These are phyloP conservation scores for Momotus momota DNA, from an alignment of 2,797 vertebrate species.

Conservation along the genomic window DNA sequence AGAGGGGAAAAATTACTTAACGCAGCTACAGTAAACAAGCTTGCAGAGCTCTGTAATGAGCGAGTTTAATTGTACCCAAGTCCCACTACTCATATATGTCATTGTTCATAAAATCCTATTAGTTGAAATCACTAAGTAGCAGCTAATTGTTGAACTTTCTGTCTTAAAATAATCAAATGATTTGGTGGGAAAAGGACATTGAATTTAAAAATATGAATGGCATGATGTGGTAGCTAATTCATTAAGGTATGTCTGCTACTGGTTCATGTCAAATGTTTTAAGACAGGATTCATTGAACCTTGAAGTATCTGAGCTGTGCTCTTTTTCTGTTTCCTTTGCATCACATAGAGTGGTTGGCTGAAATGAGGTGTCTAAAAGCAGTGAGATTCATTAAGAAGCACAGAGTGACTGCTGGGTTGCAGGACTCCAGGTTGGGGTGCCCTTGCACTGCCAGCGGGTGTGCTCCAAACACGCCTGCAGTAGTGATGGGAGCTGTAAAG, in stretches of 20 bases:
- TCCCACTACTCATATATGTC: not conserved
- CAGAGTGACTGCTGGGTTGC: not conserved
- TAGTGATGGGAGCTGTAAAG: not conserved
- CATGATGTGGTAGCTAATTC: not conserved
- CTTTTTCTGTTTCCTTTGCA: not conserved
- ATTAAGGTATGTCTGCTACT: not conserved
- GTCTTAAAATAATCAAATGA: not conserved
- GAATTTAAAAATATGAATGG: not conserved
- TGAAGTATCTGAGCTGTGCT: not conserved
- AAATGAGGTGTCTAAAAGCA: not conserved
- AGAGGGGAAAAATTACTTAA: not conserved
- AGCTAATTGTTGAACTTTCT: not conserved
- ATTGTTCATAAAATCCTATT: not conserved
- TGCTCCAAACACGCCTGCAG: fast-evolving
- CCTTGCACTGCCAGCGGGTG: fast-evolving
- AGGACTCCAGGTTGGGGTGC: not conserved
- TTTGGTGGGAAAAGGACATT: not conserved
- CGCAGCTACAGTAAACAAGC: not conserved
- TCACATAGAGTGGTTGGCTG: fast-evolving
- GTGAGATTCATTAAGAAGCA: fast-evolving
- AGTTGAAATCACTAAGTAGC: not conserved
- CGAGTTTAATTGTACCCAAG: not conserved
- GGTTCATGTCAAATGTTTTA: not conserved
- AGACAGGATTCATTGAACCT: not conserved
- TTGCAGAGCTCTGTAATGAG: not conserved